Evolutionary conservation across 2,113 vertebrate genomes (phyloP), one percentile per base, ranked within the genome.

Genomic region (Phrynosoma blainvillii): DNA sequence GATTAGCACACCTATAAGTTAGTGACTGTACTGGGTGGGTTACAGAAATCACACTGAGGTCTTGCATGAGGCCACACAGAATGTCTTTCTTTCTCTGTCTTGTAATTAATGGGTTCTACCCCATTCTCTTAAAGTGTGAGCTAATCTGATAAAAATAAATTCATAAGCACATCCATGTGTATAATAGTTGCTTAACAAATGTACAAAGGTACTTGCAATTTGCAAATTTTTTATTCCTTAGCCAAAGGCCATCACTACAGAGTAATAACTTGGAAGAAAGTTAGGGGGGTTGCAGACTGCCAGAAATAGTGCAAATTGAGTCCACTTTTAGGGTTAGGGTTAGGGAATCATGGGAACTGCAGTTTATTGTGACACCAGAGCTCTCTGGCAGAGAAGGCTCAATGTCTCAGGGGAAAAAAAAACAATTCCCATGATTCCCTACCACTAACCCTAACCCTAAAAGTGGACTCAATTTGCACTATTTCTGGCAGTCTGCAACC

Each of bases 1-100:
- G 87, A 27, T 75, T 27, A 82, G 93, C 89, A 86, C 86, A 90
- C 82, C 90, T 89, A 90, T 88, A 86, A 88, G 93, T 92, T 75
- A 56, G 92, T 91, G 32, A 25, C 59, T 0, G 0, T 68, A 75
- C 13, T 91, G 21, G 79, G 75, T 10, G 84, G 89, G 85, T 92
- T 90, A 87, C 88, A 91, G 30, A 91, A 76, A 90, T 18, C 78
- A 90, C 91, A 89, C 84, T 40, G 32, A 86, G 88, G 90, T 30
- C 21, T 25, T 81, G 21, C 85, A 65, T 1, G 89, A 86, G 84
- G 12, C 75, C 32, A n/a, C 52, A 54, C 73, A 88, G 82, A 23
- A 27, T 40, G 30, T 77, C 27, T 21, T 54, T 40, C 86, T 82
- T 84, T 47, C 59, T 76, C 78, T 21, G 62, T 62, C 27, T 85